Evolutionary conservation across 2,113 vertebrate genomes (phyloP).

Genomic region (Balaenoptera acutorostrata): DNA sequence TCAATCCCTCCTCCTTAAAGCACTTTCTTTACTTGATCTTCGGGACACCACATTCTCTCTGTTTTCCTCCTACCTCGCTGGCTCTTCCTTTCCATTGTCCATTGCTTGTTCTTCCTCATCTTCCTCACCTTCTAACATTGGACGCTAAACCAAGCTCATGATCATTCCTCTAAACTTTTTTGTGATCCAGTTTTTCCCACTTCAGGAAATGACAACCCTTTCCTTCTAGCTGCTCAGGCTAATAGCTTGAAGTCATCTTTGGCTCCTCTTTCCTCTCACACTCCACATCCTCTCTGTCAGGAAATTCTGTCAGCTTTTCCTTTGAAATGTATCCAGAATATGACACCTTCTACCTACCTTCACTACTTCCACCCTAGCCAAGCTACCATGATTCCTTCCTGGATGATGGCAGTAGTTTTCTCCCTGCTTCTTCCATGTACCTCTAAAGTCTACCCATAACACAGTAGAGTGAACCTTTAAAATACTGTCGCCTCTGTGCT

Average conservation of each 20-base stretch:
- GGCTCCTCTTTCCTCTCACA: background rate
- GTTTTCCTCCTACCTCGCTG: background rate
- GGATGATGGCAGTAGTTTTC: background rate
- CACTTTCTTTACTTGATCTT: background rate
- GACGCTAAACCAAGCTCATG: background rate
- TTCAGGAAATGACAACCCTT: background rate
- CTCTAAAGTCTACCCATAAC: background rate
- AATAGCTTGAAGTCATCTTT: background rate
- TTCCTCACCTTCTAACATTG: background rate
- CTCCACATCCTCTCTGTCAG: background rate
- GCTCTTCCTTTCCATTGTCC: background rate
- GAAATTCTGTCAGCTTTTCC: background rate
- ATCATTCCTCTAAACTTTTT: background rate
- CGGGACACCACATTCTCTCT: background rate
- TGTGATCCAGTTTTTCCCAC: background rate
- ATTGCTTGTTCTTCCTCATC: background rate
- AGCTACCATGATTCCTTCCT: background rate
- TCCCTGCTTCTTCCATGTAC: background rate
- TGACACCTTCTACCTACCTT: background rate
- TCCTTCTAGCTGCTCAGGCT: background rate
- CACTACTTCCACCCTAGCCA: background rate
- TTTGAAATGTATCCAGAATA: background rate
- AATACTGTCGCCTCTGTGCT: background rate
- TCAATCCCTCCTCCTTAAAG: background rate
- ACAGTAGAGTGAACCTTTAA: background rate